A percentile compares a stretch with the other conserved stretches of the same genome.
Conservation (phyloP, 1,140 invertebrate species). For the Heliconius hewitsoni region DNA sequence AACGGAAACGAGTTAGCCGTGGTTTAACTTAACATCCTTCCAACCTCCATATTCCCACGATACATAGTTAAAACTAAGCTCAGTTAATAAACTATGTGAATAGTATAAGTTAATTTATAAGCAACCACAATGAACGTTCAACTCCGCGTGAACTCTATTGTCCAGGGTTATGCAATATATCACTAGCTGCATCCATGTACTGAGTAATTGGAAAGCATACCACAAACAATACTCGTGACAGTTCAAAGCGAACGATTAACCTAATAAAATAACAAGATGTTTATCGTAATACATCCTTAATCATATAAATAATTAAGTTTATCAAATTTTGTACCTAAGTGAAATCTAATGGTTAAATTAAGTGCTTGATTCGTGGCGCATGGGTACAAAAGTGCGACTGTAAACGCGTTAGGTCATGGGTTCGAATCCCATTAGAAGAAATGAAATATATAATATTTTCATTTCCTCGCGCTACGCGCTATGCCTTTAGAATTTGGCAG, state of each 20-base stretch:
- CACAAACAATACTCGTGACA: conserved; percentile 2
- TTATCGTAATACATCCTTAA: background rate
- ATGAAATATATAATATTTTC: too few relatives aligned
- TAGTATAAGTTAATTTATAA: conserved; percentile 38
- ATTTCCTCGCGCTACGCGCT: too few relatives aligned
- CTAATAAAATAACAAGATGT: background rate
- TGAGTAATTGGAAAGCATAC: conserved; percentile 17
- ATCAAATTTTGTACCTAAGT: background rate
- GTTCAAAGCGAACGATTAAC: conserved; percentile 1
- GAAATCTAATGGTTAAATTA: too few relatives aligned
- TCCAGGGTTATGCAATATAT: conserved; percentile 36
- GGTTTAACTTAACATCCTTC: conserved; percentile 40
- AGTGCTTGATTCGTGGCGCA: too few relatives aligned
- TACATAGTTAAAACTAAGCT: conserved; percentile 30
- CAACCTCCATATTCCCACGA: conserved; percentile 37
- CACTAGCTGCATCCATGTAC: conserved; percentile 28
- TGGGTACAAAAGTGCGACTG: too few relatives aligned
- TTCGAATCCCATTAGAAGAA: too few relatives aligned
- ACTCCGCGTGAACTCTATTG: conserved; percentile 39
- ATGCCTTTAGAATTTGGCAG: too few relatives aligned
- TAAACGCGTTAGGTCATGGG: too few relatives aligned
- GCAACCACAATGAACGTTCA: conserved; percentile 36
- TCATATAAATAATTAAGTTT: background rate
- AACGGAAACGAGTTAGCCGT: conserved; percentile 34
- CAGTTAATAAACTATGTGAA: conserved; percentile 36